Conservation (phyloP, 2,797 vertebrate genomes). For the Siniperca obscura region DNA sequence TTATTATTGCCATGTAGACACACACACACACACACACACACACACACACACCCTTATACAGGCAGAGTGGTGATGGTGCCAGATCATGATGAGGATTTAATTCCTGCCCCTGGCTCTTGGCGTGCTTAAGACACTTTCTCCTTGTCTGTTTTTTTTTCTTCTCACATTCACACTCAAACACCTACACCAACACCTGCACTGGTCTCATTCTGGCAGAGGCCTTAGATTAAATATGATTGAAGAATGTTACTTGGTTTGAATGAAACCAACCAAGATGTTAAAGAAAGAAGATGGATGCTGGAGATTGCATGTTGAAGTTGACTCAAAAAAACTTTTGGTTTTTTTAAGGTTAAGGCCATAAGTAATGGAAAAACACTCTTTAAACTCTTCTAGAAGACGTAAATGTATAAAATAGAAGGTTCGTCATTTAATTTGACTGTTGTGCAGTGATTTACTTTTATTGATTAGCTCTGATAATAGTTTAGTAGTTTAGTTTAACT, state of each 20-base stretch:
- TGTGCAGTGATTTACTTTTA: slow-evolving; percentile 12
- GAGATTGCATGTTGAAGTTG: neutral
- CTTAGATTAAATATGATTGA: slow-evolving; percentile 47
- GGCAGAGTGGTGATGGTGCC: slow-evolving; percentile 57
- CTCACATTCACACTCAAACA: slow-evolving; percentile 43
- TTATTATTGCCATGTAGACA: slow-evolving; percentile 29
- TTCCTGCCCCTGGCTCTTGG: slow-evolving; percentile 78
- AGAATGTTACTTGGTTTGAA: slow-evolving; percentile 25
- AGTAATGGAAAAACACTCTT: neutral
- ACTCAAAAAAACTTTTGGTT: neutral
- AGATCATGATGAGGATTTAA: slow-evolving; percentile 80
- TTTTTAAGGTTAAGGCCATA: neutral
- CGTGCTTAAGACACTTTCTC: slow-evolving; percentile 43
- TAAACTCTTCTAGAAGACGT: neutral
- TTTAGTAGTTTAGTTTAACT: neutral
- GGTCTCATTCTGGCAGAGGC: slow-evolving; percentile 44
- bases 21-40: slow-evolving; percentile 23
- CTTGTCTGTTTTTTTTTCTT: slow-evolving; percentile 10
- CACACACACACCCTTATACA: slow-evolving; percentile 11
- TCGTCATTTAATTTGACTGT: neutral
- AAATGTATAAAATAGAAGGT: neutral
- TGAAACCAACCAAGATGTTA: slow-evolving; percentile 35
- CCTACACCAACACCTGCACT: slow-evolving; percentile 58
- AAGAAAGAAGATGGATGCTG: slow-evolving; percentile 24
- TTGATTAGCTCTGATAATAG: slow-evolving; percentile 6